Evolutionary conservation across 2,888 invertebrate species (phyloP).

Genomic region (Lissonota sp.): DNA sequence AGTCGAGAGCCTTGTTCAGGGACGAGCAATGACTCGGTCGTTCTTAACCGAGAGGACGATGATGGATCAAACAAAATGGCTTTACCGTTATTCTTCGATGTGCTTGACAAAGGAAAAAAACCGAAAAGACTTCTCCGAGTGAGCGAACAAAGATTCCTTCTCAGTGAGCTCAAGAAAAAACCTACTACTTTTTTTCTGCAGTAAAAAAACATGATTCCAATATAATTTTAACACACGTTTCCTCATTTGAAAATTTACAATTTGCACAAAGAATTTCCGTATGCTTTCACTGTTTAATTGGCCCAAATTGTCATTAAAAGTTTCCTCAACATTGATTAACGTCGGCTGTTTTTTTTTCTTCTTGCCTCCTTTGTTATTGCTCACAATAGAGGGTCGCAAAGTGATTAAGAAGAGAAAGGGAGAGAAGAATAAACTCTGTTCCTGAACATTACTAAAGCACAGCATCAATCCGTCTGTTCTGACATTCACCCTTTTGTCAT

Average conservation of each 20-base stretch:
- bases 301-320: neutral
- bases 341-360: neutral
- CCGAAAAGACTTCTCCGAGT: neutral
- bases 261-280: neutral
- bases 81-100: neutral
- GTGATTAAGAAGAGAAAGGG: too few relatives aligned
- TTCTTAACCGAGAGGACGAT: constrained; percentile 3
- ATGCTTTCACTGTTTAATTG: neutral
- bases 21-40: constrained; percentile 32
- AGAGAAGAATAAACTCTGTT: neutral
- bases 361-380: constrained; percentile 16
- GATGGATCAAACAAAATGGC: neutral
- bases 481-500: constrained; percentile 42
- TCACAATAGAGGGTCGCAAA: constrained; percentile 5
- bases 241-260: neutral
- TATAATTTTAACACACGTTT: too few relatives aligned
- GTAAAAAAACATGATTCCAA: neutral
- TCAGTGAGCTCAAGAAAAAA: neutral
- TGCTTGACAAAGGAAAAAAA: neutral
- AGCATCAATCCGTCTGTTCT: constrained; percentile 10
- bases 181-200: neutral
- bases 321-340: constrained; percentile 4
- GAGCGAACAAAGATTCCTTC: neutral
- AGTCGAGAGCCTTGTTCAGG: constrained; percentile 22
- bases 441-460: constrained; percentile 15